A percentile compares a stretch with the other conserved stretches of the same genome.
These are phyloP conservation scores for Polyodon spathula DNA, from an alignment of 2,113 vertebrate species.

Conservation along the genomic window DNA sequence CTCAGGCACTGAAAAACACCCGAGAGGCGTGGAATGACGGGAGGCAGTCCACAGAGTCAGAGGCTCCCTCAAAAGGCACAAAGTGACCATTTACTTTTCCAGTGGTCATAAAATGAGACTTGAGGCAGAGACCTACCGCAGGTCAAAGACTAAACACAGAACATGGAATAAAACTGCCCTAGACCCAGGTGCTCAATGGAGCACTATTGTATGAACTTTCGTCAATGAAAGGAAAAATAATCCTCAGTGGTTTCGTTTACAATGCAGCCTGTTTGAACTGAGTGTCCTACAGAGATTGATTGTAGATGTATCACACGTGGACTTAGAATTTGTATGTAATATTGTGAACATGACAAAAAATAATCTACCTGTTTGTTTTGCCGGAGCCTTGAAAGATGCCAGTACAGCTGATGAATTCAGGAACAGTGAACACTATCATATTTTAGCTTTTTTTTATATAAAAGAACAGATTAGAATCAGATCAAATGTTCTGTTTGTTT, in stretches of 20 bases:
- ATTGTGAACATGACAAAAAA: slow-evolving; percentile 27
- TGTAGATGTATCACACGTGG: slow-evolving; percentile 39
- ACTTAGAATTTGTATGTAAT: slow-evolving; percentile 22
- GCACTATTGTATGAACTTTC: not conserved
- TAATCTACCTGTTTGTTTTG: slow-evolving; percentile 7
- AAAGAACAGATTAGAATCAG: not conserved
- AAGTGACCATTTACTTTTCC: slow-evolving; percentile 58
- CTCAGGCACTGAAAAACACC: slow-evolving; percentile 79
- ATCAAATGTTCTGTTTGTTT: no score
- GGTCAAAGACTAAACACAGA: slow-evolving; percentile 10
- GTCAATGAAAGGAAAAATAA: not conserved
- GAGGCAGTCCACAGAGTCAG: slow-evolving; percentile 78
- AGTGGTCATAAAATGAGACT: no score
- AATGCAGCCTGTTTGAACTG: slow-evolving; percentile 37
- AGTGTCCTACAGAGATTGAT: slow-evolving; percentile 31
- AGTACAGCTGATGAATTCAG: not conserved
- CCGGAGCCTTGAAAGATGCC: not conserved
- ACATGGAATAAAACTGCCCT: slow-evolving; percentile 15
- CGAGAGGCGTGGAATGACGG: slow-evolving; percentile 86
- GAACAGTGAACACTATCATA: slow-evolving; percentile 1
- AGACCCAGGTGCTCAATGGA: slow-evolving; percentile 15
- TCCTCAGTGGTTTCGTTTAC: slow-evolving; percentile 39
- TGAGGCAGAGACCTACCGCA: no score
- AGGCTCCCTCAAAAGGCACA: slow-evolving; percentile 71
- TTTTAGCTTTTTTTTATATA: not conserved